Evolutionary conservation across 2,113 vertebrate genomes (phyloP).

Genomic region (Otis tarda): DNA sequence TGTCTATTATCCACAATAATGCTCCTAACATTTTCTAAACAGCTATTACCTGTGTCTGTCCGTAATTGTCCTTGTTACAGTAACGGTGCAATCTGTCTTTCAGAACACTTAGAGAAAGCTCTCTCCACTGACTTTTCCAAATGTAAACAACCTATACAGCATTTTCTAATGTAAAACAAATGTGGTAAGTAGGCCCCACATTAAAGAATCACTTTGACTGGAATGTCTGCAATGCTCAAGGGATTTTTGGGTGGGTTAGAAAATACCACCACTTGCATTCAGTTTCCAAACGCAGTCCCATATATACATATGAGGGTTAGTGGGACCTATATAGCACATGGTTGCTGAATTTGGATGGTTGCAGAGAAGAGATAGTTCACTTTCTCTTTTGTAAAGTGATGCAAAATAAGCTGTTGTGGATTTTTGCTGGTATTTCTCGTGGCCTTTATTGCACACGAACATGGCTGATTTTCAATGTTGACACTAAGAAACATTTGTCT

Average conservation of each 20-base stretch:
- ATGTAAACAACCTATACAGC: slow-evolving; percentile 46
- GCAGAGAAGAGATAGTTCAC: not conserved
- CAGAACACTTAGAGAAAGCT: slow-evolving; percentile 12
- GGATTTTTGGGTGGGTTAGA: not conserved
- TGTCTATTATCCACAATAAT: slow-evolving; percentile 6
- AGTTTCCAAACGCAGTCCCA: slow-evolving; percentile 8
- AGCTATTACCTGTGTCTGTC: slow-evolving; percentile 32
- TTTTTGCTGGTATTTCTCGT: not conserved
- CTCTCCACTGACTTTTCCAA: slow-evolving; percentile 2
- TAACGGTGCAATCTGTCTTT: not conserved
- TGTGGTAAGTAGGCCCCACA: not conserved
- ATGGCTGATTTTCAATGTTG: not conserved
- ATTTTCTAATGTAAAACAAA: slow-evolving; percentile 38
- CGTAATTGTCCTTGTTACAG: slow-evolving; percentile 1
- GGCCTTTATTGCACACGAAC: not conserved
- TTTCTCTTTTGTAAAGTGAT: slow-evolving; percentile 31
- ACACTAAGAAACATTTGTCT: not conserved
- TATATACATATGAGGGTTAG: not conserved
- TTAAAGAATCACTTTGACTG: slow-evolving; percentile 14
- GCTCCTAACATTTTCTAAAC: slow-evolving; percentile 47
- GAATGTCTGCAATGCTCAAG: slow-evolving; percentile 3
- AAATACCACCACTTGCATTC: not conserved
- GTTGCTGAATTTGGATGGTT: not conserved
- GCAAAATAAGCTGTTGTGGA: not conserved
- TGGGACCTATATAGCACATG: not conserved